Percentiles rank a stretch among this genome's conserved stretches.
These are phyloP conservation scores for Aphrophora alni DNA, from an alignment of 2,888 invertebrate species.

Conservation along the genomic window DNA sequence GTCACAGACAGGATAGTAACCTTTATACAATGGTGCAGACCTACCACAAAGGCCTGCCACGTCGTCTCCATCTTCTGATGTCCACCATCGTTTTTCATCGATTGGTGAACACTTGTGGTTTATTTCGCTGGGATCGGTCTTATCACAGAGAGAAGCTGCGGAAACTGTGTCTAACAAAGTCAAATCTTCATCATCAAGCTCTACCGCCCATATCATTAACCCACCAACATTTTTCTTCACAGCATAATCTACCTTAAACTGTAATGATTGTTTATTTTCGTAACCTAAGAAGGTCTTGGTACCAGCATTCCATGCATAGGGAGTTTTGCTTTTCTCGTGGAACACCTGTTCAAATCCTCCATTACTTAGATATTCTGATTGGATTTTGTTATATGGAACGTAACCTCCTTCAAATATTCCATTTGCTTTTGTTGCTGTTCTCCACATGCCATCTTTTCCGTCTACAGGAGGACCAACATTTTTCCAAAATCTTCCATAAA, in stretches of 20 bases:
- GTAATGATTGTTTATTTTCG: conserved; percentile 39
- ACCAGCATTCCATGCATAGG: conserved; percentile 40
- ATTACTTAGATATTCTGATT: conserved; percentile 37
- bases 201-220: conserved; percentile 44
- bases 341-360: conserved; percentile 26
- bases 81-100: conserved; percentile 46
- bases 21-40: conserved; percentile 44
- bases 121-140: conserved; percentile 33
- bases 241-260: conserved; percentile 40
- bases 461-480: conserved; percentile 40
- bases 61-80: conserved; percentile 43
- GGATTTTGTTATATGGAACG: conserved; percentile 39
- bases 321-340: conserved; percentile 41
- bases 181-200: conserved; percentile 41
- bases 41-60: conserved; percentile 43
- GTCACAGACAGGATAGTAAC: conserved; percentile 46
- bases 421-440: conserved; percentile 33
- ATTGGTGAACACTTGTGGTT: conserved; percentile 44
- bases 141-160: conserved; percentile 33
- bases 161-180: conserved; percentile 36
- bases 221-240: conserved; percentile 43
- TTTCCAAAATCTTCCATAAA: conserved; percentile 44
- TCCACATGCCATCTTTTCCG: conserved; percentile 40
- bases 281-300: conserved; percentile 41
- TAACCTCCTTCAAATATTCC: conserved; percentile 42